Percentiles rank a stretch among this genome's conserved stretches.
Conservation (phyloP, 2,797 vertebrate genomes). For the Megaceryle alcyon region DNA sequence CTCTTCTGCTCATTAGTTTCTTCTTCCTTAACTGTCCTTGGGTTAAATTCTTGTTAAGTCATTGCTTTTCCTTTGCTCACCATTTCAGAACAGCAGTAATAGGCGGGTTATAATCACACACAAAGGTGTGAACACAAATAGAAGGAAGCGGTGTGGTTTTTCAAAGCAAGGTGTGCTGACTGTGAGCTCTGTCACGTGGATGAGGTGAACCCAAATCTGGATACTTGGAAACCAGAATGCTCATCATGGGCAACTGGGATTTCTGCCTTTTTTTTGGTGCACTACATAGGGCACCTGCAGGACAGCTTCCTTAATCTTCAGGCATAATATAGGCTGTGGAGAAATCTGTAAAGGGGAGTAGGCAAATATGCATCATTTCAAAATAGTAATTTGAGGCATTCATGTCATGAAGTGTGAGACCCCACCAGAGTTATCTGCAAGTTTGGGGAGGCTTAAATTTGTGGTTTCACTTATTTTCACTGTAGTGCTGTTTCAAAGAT, state of each 20-base stretch:
- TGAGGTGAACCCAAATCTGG: neutral
- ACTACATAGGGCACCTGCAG: neutral
- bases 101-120: fast-evolving
- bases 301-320: neutral
- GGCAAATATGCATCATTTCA: neutral
- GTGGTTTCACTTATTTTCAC: neutral
- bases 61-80: neutral
- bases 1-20: neutral
- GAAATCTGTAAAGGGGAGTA: neutral
- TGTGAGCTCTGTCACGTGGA: neutral
- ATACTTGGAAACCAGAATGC: neutral
- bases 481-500: neutral
- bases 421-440: neutral
- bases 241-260: neutral
- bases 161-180: neutral
- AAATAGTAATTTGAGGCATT: neutral
- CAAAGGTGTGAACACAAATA: neutral
- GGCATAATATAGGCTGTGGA: neutral
- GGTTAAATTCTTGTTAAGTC: neutral
- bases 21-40: neutral
- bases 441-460: neutral
- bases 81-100: neutral
- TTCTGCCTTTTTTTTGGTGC: neutral
- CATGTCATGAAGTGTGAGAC: neutral
- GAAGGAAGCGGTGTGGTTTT: neutral